Percentiles rank a stretch among this genome's conserved stretches.
Evolutionary conservation across 2,113 vertebrate genomes (phyloP).

Genomic region (Eolophus roseicapilla): DNA sequence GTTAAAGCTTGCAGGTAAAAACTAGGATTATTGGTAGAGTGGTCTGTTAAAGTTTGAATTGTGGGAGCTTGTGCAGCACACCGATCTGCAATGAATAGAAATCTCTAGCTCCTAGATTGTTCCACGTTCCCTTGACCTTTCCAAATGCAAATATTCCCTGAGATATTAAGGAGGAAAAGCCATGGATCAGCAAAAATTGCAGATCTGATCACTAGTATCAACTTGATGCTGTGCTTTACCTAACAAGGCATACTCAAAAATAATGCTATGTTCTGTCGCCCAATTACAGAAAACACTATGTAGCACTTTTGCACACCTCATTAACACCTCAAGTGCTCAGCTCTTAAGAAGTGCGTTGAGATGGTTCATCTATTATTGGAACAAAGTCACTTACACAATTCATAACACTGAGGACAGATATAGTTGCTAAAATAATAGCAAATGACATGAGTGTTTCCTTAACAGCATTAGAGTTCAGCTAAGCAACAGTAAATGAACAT

Average conservation of each 20-base stretch:
- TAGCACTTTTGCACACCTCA: conserved; percentile 53
- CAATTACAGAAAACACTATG: conserved; percentile 35
- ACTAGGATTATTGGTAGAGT: conserved; percentile 7
- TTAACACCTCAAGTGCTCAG: conserved; percentile 55
- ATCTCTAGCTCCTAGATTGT: neutral
- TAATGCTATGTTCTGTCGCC: conserved; percentile 5
- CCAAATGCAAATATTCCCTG: conserved; percentile 37
- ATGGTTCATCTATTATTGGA: conserved; percentile 25
- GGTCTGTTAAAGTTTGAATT: neutral
- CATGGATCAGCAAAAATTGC: conserved; percentile 41
- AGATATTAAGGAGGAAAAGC: conserved; percentile 24
- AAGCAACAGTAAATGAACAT: neutral
- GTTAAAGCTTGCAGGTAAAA: conserved; percentile 23
- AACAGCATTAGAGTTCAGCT: conserved; percentile 27
- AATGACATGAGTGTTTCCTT: conserved; percentile 19
- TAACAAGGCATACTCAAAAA: conserved; percentile 28
- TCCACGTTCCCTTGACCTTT: conserved; percentile 48
- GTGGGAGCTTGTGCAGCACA: neutral
- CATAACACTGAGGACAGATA: neutral
- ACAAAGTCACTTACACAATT: conserved; percentile 38
- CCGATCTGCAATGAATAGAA: neutral
- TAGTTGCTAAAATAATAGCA: conserved; percentile 36
- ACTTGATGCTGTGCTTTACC: neutral
- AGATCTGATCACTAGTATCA: neutral
- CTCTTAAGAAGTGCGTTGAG: conserved; percentile 8